phyloP scores from a whole-genome alignment of 1,140 invertebrate genomes.

The Sogatella furcifera region DNA sequence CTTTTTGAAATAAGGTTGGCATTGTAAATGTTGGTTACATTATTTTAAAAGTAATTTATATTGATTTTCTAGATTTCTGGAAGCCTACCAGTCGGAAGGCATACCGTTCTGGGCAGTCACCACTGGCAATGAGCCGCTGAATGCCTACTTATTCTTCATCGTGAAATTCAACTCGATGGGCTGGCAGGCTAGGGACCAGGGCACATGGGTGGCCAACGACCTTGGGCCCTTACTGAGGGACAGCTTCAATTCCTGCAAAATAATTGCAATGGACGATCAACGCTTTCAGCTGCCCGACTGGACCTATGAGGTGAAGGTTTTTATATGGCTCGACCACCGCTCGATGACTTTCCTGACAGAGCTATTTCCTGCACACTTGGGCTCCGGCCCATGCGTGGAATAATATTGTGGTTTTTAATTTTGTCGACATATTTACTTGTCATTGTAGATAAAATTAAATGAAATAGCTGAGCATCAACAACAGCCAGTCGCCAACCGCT shows the following conservation, averaged over 20 bases:
- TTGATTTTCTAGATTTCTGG: conserved; percentile 34
- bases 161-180: conserved; percentile 57
- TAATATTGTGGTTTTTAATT: too few relatives aligned
- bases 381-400: too few relatives aligned
- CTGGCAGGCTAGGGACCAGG: conserved; percentile 49
- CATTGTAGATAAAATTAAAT: too few relatives aligned
- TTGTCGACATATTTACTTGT: too few relatives aligned
- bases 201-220: conserved; percentile 41
- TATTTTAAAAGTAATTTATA: too few relatives aligned
- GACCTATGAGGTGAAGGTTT: not conserved
- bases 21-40: too few relatives aligned
- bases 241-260: not conserved
- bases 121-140: conserved; percentile 50
- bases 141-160: conserved; percentile 33
- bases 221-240: not conserved
- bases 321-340: too few relatives aligned
- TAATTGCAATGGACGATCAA: not conserved
- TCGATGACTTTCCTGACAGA: too few relatives aligned
- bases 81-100: conserved; percentile 37
- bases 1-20: too few relatives aligned
- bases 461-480: too few relatives aligned
- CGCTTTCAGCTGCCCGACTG: not conserved
- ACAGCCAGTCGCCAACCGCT: too few relatives aligned
- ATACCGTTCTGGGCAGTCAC: conserved; percentile 48
- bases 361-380: too few relatives aligned